phyloP scores from a whole-genome alignment of 2,888 invertebrate species.

The Synergus itoensis region DNA sequence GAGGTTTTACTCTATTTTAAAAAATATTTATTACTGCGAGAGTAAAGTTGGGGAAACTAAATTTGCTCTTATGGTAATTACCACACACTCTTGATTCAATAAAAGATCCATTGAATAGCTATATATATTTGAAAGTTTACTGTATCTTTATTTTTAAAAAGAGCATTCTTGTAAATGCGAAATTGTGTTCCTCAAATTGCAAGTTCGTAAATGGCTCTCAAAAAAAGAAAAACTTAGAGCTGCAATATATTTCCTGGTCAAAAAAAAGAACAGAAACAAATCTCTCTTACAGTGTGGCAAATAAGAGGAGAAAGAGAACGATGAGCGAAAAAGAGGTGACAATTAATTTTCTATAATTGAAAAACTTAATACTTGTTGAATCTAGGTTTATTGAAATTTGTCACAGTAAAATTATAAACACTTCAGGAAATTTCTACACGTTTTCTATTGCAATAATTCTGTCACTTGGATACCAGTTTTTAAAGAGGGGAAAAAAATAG shows the following conservation, averaged over 20 bases:
- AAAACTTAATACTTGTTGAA: neutral
- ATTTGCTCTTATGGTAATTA: too few relatives aligned
- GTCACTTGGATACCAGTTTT: neutral
- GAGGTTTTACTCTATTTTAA: too few relatives aligned
- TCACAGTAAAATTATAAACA: neutral
- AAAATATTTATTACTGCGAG: too few relatives aligned
- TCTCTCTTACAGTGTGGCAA: neutral
- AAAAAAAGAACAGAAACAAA: slow-evolving; percentile 6
- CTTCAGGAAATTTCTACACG: slow-evolving; percentile 1
- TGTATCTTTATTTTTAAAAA: neutral
- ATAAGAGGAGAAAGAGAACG: neutral
- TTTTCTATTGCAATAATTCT: slow-evolving; percentile 6
- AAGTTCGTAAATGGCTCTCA: neutral
- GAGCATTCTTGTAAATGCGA: slow-evolving; percentile 7
- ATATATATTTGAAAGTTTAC: neutral
- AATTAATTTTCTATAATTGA: neutral
- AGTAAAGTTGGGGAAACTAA: too few relatives aligned
- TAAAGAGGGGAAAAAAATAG: neutral
- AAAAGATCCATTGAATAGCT: too few relatives aligned
- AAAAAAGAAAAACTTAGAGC: slow-evolving; percentile 1
- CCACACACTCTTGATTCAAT: too few relatives aligned
- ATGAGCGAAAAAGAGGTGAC: neutral
- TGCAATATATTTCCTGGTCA: slow-evolving; percentile 6
- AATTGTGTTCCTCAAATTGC: slow-evolving; percentile 12
- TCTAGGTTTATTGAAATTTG: neutral